Evolutionary conservation across 2,888 invertebrate species (phyloP).

Genomic region (Mechanitis mazaeus): DNA sequence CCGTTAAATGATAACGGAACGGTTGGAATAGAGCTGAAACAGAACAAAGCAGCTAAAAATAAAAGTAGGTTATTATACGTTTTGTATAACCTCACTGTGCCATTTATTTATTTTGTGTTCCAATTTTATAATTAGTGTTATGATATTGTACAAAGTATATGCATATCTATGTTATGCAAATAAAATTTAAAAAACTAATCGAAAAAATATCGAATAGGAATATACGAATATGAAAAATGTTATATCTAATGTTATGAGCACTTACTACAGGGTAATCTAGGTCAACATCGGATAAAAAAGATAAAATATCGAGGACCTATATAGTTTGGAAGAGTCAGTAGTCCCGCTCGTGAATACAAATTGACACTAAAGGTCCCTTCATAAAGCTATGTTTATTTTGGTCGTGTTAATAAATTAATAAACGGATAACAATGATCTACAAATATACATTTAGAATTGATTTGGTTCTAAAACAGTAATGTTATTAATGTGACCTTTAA

Average conservation of each 20-base stretch:
- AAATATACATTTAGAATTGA: too few species aligned
- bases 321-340: constrained; percentile 27
- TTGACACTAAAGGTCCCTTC: constrained; percentile 43
- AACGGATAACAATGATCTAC: not conserved
- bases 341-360: constrained; percentile 58
- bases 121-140: too few species aligned
- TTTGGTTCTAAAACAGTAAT: not conserved
- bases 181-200: not conserved
- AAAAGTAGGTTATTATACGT: constrained; percentile 8
- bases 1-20: constrained; percentile 19
- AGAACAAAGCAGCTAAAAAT: constrained; percentile 2
- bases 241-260: constrained; percentile 14
- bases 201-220: constrained; percentile 2
- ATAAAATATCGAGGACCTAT: constrained; percentile 31
- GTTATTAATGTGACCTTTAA: constrained; percentile 10
- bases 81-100: constrained; percentile 2
- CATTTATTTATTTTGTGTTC: too few species aligned
- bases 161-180: too few species aligned
- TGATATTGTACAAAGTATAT: too few species aligned
- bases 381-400: constrained; percentile 11
- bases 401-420: constrained; percentile 2
- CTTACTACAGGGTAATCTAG: constrained; percentile 39
- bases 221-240: constrained; percentile 3
- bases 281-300: constrained; percentile 30
- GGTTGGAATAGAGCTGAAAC: constrained; percentile 13